Percentiles rank a stretch among this genome's conserved stretches.
These are phyloP conservation scores for Pegea sp. DNA, from an alignment of 23 tunicate species.

Conservation along the genomic window DNA sequence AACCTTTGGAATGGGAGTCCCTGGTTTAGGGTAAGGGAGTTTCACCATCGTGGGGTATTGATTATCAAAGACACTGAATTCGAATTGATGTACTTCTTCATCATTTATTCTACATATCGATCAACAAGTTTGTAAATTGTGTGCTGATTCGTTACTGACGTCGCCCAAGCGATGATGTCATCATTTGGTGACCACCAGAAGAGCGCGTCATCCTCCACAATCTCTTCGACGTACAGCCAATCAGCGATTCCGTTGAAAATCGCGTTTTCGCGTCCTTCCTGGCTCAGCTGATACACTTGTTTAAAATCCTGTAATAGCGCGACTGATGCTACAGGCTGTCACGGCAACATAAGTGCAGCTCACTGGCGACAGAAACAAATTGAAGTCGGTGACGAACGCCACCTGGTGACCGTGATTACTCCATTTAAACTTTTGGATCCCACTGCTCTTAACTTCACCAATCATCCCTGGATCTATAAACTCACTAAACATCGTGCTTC, in stretches of 20 bases:
- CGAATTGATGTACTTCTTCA: slow-evolving; percentile 18
- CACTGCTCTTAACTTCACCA: no score
- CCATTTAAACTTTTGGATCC: slow-evolving; percentile 73
- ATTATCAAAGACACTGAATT: slow-evolving; percentile 25
- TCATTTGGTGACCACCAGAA: slow-evolving; percentile 86
- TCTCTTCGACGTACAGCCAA: slow-evolving; percentile 41
- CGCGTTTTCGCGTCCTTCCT: slow-evolving; percentile 34
- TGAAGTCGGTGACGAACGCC: slow-evolving; percentile 27
- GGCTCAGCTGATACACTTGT: no score
- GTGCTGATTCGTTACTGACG: no score
- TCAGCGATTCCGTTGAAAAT: slow-evolving; percentile 74
- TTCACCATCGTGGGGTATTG: slow-evolving; percentile 42
- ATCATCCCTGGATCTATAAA: no score
- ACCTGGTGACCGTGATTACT: slow-evolving; percentile 28
- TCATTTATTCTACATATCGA: slow-evolving; percentile 23
- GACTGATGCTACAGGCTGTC: background rate
- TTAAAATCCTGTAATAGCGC: background rate
- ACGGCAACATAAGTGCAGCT: background rate
- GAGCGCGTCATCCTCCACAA: slow-evolving; percentile 62
- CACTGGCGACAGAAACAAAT: slow-evolving; percentile 27
- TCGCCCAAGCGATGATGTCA: slow-evolving; percentile 33
- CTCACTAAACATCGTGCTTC: background rate
- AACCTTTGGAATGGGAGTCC: slow-evolving; percentile 39
- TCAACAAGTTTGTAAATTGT: background rate
- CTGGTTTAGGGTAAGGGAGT: slow-evolving; percentile 82